Base-by-base conservation (phyloP, 2,888 invertebrate genomes). In the Chouioia cunea region DNA sequence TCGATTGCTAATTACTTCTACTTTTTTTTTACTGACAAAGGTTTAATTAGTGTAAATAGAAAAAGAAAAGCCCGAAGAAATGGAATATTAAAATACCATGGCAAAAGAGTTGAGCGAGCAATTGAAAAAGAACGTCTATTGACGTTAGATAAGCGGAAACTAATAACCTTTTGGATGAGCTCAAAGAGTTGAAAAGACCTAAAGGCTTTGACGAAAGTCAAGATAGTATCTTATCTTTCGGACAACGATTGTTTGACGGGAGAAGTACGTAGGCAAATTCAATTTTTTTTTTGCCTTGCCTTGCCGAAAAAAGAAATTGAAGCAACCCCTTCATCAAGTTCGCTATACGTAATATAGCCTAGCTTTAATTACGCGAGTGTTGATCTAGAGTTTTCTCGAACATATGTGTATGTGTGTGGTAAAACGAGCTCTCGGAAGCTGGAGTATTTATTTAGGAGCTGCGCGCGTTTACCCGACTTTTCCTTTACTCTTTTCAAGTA, bases 401-500 rank as follows among this genome's bases (percentile, higher is more conserved):
- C 16, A 36, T 18, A 36, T 23, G n/a, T n/a, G 36, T 36, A 10
- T 36, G 36, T 36, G 36, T 12, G 74, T 64, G 62, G 6, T 63
- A 72, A 76, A 76, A 77, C 76, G 75, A 76, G 73, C 73, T 72
- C 71, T 75, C 70, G 69, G 76, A 74, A 65, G 62, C 52, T 75
- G 63, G 74, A 76, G 77, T 80, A 78, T 80, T 79, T 80, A 78
- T 79, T 78, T 76, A 77, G 77, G 79, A 76, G 68, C 70, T 72
- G 62, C 72, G 74, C 76, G 63, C 70, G 71, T 78, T 79, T 77
- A 76, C 74, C 60, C 73, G 72, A 59, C 75, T 36, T 36, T 36
- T 36, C 36, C 36, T 36, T 36, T 12, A 12, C 36, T 12, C 10
- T 12, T 27, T 27, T 27, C 36, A 6, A 36, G 36, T 36, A n/a